Evolutionary conservation across 1,140 invertebrate genomes (phyloP), one percentile per base, ranked within the genome.

Genomic region (Diorhabda elongata): DNA sequence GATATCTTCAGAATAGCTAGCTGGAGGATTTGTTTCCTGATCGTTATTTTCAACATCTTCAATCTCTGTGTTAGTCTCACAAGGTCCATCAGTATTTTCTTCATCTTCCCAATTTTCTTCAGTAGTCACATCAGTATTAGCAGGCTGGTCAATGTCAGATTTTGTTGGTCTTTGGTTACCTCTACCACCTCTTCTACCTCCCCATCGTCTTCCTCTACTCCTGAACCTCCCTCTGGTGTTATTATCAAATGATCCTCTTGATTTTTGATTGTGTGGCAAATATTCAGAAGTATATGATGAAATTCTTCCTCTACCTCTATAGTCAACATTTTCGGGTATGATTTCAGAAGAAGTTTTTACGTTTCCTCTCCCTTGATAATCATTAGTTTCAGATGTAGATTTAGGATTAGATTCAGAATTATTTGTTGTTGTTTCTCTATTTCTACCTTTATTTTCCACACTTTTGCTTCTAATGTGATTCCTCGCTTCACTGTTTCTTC

Each of bases 191-290:
- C 59, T 42, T 11, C 44, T 41, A 47, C 66, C 58, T 9, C 66
- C 58, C 3, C 67, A 45, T 1, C 67, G 44, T 43, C 70, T 69
- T 5, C 71, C 71, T 43, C 69, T 68, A 42, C 73, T 71, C 45
- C 73, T 61, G 9, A 68, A 66, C n/a, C 56, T 45, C 11, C 11
- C 9, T 58, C 70, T 68, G 57, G 42, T 64, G 5, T 47, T 52
- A 11, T 62, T 64, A n/a, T 60, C 57, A 26, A 26, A 26, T 26
- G 26, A 26, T 26, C 26, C 26, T 26, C 26, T 26, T 1, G 26
- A 1, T 26, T 26, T 26, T 26, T 26, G 26, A 26, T 26, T 26
- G 26, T 26, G 26, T 26, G 26, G 26, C 1, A 26, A 26, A 26
- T 1, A 26, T 26, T 26, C 26, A 26, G 26, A 26, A 26, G 26